Base-by-base conservation (phyloP, 2,888 invertebrate species). In the Conus canariensis region DNA sequence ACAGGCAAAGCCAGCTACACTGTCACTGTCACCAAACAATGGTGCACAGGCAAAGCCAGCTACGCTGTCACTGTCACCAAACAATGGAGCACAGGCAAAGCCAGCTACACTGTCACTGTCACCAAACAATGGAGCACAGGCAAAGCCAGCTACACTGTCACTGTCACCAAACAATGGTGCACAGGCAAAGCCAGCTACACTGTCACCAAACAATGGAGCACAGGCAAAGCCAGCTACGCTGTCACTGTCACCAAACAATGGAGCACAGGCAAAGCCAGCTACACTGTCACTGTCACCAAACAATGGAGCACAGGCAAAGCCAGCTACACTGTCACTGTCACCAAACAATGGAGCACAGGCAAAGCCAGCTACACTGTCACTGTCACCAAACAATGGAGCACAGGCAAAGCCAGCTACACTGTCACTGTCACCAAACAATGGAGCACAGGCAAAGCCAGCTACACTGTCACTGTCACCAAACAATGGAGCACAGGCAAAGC, bases 181-280 rank as follows among this genome's bases (percentile, higher is more conserved):
- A 45, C 45, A 58, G 60, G 90, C 82, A 70, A 58, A 67, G 64
- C 70, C 74, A 83, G 80, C 45, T 45, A 4, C 45, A 45, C 45
- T 45, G 45, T 45, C 45, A 45, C 45, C 0, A 3, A n/a, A n/a
- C n/a, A n/a, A 12, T 80, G 30, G 80, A 64, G 45, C 45, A 45
- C 45, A 58, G 60, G 90, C 82, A 70, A 58, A 67, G 64, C 70
- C 74, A 83, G 80, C 45, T 45, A 4, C 45, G 3, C 45, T 45
- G 45, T 45, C 45, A 45, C 45, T 2, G 45, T n/a, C n/a, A n/a
- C n/a, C n/a, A n/a, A n/a, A n/a, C n/a, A n/a, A 12, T 80, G 30
- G 80, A 64, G 45, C 45, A 45, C 45, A 58, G 60, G 90, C 82
- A 70, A 58, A 67, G 64, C 70, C 74, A 83, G 80, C 45, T 45